Evolutionary conservation across 2,797 vertebrate genomes (phyloP), one percentile per base, ranked within the genome.

Genomic region (Mustela erminea): DNA sequence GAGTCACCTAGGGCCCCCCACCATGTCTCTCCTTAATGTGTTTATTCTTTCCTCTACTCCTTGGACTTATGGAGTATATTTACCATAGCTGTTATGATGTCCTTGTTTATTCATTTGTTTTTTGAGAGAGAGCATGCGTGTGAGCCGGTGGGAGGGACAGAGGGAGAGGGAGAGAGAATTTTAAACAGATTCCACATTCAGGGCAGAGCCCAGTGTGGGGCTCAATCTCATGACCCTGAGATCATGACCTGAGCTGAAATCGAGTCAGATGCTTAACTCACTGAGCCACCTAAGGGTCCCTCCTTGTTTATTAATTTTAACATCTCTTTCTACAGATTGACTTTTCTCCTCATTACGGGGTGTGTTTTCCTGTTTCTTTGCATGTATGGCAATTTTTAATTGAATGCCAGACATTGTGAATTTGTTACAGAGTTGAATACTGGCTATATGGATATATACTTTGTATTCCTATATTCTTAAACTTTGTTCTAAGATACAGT

Each of bases 311-410:
- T 35, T 77, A 93, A 84, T 87, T 70, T 85, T 60, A 91, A 81
- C 93, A 96, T 74, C 85, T 96, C 74, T 89, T 95, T 86, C 60
- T 95, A 80, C 82, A 95, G 74, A 96, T 6, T 93, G 92, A 77
- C 77, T 93, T 92, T 95, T 85, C 68, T 87, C 21, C 70, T 93
- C 66, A 78, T 78, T 89, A 93, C 29, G 20, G 80, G 75, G 18
- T 81, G 0, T 58, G 68, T 80, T 80, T 93, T 84, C 77, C 49
- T 87, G 60, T n/a, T 96, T 97, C 78, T 93, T 38, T 83, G n/a
- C 23, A 90, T 46, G 32, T 54, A 32, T 5, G 29, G 21, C 74
- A 85, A 74, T 72, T 95, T 93, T 95, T 66, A 64, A 82, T 1
- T 85, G 70, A 75, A 90, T 54, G 70, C 13, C 35, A 93, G 80